Base-by-base conservation (phyloP, 2,797 vertebrate species). In the Ataeniobius toweri region DNA sequence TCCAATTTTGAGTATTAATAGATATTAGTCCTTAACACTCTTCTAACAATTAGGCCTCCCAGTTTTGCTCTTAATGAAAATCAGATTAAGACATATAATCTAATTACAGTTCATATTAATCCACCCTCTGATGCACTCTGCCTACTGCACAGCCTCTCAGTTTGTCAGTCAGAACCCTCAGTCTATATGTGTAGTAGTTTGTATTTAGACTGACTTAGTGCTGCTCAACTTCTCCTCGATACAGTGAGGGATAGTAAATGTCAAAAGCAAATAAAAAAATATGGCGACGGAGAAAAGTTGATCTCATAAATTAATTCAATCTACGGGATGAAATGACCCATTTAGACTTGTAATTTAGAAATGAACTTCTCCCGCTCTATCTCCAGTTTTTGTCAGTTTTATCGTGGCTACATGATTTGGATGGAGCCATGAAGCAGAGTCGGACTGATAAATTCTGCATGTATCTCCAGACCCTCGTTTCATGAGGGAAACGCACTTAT, bases 41-140 rank as follows among this genome's bases (percentile, higher is more conserved):
- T 90, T 91, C 91, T 95, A 93, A 95, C 95, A 95, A 96, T 96
- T 96, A 96, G 93, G 91, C 91, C 90, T 93, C 92, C 94, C 95
- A 93, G 94, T 96, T 95, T 94, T 93, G 88, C 91, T 93, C 92
- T 94, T 95, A 96, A 96, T 95, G 94, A 95, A 96, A 96, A 96
- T 96, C 95, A 94, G 95, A 96, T 96, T 95, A 96, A 95, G 94
- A 93, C 92, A 86, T 94, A 95, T 95, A 96, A 96, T 96, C 94
- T 95, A 96, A 96, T 96, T 96, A 96, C 92, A 93, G 90, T 93
- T 94, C 84, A 92, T 94, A 95, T 96, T 95, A 96, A 96, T 95
- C 92, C 94, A 88, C 90, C 85, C 89, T 92, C 93, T 93, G 88
- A 88, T 92, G 88, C 92, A 85, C 86, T 85, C 89, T 91, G 87